phyloP scores from a whole-genome alignment of 2,797 vertebrate genomes.

The Luscinia luscinia region DNA sequence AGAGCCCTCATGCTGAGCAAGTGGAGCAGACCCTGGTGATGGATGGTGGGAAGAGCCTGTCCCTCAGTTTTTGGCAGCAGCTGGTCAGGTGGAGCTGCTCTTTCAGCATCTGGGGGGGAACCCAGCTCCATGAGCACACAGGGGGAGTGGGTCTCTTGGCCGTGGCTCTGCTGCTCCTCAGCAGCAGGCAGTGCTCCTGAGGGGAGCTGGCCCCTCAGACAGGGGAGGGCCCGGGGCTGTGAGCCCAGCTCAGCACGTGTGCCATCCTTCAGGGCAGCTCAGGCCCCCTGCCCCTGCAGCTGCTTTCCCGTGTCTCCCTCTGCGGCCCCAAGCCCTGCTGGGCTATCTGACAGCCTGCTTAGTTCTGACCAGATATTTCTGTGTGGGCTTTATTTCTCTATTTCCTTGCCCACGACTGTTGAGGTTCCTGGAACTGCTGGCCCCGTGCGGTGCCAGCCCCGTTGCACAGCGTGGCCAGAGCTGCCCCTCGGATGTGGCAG shows the following conservation, averaged over 20 bases:
- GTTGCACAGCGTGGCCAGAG: rapidly evolving
- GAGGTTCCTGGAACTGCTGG: conserved; percentile 54
- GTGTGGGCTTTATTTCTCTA: not conserved
- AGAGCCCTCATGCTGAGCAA: not conserved
- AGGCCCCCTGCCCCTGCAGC: not conserved
- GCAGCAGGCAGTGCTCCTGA: rapidly evolving
- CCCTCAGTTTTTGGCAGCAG: not conserved
- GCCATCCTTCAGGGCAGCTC: rapidly evolving
- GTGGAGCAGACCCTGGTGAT: not conserved
- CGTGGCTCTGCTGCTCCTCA: not conserved
- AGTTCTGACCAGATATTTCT: not conserved
- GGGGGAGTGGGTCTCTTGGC: not conserved
- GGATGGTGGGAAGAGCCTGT: not conserved
- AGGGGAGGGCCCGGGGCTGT: not conserved
- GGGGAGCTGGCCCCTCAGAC: not conserved
- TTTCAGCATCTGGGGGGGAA: not conserved
- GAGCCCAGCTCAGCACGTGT: rapidly evolving
- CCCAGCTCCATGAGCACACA: rapidly evolving
- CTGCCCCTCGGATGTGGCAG: conserved; percentile 41
- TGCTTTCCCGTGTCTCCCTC: not conserved
- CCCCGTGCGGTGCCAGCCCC: not conserved
- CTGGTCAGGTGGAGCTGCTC: not conserved
- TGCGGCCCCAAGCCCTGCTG: rapidly evolving
- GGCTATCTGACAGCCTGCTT: not conserved
- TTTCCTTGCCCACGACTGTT: not conserved